Evolutionary conservation across 1,140 invertebrate species (phyloP), one percentile per base, ranked within the genome.

Genomic region (Condylostylus longicornis): DNA sequence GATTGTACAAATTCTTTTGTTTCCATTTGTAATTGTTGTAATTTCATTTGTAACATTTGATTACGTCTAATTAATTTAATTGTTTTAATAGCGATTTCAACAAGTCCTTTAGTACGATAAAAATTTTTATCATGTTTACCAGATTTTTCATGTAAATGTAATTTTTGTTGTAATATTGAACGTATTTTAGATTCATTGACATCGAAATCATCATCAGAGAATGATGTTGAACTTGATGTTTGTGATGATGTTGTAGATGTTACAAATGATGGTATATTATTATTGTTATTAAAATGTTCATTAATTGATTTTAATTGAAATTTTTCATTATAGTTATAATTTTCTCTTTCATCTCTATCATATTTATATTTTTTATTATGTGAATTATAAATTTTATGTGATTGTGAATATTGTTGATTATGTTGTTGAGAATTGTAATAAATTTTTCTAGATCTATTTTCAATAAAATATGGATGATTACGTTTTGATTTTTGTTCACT

Each of bases 31-130:
- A 58, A 29, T 20, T 58, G 46, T 0, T 48, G 38, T 23, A 58
- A 21, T 20, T 55, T 51, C 33, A 48, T 44, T 23, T 58, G 55
- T 22, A 58, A 35, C 33, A 58, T 22, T 33, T 51, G 51, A 31
- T 58, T 58, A n/a, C 54, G 52, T 33, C 56, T 52, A 44, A 58
- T 51, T 39, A 58, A 36, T 22, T 54, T 55, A 18, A 58, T 48
- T 3, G 55, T 58, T 34, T 56, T 53, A 3, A 58, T 44, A 22
- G 55, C 55, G 14, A 58, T 55, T 5, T 51, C 51, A 7, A 58
- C 35, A 13, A 58, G 37, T 2, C 49, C 51, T 23, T 53, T 44
- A 35, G 17, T 53, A 37, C 25, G 35, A 4, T 47, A 46, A 18
- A 33, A 36, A 25, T 44, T 9, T 33, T 29, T 13, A 38, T 38